Evolutionary conservation across 2,888 invertebrate species (phyloP).

Genomic region (Acronicta alni): DNA sequence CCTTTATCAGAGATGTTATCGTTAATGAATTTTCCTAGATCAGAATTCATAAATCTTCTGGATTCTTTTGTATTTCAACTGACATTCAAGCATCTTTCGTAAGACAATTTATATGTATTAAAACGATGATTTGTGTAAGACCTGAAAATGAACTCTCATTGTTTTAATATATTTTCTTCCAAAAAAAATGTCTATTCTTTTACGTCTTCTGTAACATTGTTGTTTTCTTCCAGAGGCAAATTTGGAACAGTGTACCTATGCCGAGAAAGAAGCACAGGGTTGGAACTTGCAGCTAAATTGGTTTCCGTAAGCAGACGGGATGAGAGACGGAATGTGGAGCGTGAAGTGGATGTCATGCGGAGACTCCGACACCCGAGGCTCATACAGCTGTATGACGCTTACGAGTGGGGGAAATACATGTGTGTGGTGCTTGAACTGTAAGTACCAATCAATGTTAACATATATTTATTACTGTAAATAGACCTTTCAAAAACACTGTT

Average conservation of each 20-base stretch:
- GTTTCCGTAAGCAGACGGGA: conserved; percentile 95
- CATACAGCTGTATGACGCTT: conserved; percentile 99
- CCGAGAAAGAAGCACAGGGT: conserved; percentile 94
- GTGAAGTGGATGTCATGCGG: conserved; percentile 99
- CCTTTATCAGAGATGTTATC: conserved; percentile 23
- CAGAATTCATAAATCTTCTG: conserved; percentile 24
- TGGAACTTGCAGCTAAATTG: conserved; percentile 97
- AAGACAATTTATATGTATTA: too few relatives aligned
- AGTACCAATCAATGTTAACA: conserved; percentile 89
- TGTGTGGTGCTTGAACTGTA: conserved; percentile 99
- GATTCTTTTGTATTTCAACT: conserved; percentile 13
- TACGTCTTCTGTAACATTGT: neutral
- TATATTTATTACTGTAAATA: too few relatives aligned
- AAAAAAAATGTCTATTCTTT: neutral
- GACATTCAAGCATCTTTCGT: too few relatives aligned
- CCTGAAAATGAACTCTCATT: too few relatives aligned
- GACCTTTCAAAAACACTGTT: too few relatives aligned
- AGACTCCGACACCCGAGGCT: conserved; percentile 97
- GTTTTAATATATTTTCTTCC: too few relatives aligned
- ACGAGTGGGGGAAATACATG: conserved; percentile 97
- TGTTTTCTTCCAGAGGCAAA: conserved; percentile 93
- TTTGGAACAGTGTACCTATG: conserved; percentile 99
- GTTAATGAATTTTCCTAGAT: conserved; percentile 32
- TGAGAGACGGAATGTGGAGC: conserved; percentile 96
- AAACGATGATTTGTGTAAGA: too few relatives aligned